phyloP scores from a whole-genome alignment of 2,797 vertebrate genomes.

The Periophthalmus magnuspinnatus region DNA sequence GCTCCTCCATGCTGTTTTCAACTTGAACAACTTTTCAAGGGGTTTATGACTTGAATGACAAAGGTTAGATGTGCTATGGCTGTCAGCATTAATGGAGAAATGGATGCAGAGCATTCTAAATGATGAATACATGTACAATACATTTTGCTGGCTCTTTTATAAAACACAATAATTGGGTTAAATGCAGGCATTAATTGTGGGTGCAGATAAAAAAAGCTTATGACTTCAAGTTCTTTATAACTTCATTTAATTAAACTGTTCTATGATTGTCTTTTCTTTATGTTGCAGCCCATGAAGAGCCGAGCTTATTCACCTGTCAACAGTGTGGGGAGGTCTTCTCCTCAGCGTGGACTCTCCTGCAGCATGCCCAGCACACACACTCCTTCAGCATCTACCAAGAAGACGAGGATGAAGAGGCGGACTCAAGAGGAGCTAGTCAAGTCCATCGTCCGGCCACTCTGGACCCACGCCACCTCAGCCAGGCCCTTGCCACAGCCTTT shows the following conservation, averaged over 20 bases:
- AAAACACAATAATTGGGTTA: neutral
- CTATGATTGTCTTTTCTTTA: slow-evolving; percentile 25
- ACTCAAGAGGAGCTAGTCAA: slow-evolving; percentile 22
- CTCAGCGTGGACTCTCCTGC: slow-evolving; percentile 80
- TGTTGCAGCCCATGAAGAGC: slow-evolving; percentile 66
- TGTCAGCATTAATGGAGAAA: neutral
- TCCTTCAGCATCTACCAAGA: slow-evolving; percentile 83
- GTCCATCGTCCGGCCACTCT: slow-evolving; percentile 58
- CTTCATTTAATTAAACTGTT: neutral
- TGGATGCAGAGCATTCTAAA: neutral
- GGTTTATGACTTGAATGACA: neutral
- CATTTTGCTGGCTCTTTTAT: neutral
- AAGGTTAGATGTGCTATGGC: neutral
- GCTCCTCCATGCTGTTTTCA: slow-evolving; percentile 9
- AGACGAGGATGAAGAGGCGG: slow-evolving; percentile 36
- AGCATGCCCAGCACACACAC: slow-evolving; percentile 84
- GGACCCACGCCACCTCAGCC: slow-evolving; percentile 73
- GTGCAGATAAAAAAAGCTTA: neutral
- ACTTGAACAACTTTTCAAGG: neutral
- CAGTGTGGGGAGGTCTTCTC: slow-evolving; percentile 78
- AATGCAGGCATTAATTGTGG: neutral
- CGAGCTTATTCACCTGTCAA: slow-evolving; percentile 79
- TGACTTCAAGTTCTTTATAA: neutral
- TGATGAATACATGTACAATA: neutral
- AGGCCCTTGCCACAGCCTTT: slow-evolving; percentile 73